These are phyloP conservation scores for Drosophila rhopaloa DNA, from an alignment of 1,140 invertebrate species.

Conservation along the genomic window DNA sequence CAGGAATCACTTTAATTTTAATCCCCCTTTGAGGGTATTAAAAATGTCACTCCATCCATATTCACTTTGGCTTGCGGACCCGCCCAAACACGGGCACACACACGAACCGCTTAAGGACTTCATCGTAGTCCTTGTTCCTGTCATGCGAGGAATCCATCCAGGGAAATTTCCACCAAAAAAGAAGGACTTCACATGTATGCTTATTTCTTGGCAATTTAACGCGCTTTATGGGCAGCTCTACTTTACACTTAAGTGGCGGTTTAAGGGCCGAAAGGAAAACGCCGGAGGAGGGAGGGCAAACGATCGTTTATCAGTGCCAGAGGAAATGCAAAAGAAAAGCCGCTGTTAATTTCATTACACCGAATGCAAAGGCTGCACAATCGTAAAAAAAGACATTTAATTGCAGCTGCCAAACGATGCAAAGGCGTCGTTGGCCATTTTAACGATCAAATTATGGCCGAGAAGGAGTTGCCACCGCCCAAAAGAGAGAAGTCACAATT, in stretches of 20 bases:
- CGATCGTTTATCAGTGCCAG: conserved; percentile 63
- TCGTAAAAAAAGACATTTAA: conserved; percentile 79
- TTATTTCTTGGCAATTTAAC: conserved; percentile 68
- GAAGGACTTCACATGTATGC: not conserved
- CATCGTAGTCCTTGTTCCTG: conserved; percentile 9
- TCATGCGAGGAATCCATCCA: conserved; percentile 22
- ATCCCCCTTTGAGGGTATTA: not conserved
- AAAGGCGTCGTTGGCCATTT: conserved; percentile 68
- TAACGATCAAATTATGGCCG: conserved; percentile 80
- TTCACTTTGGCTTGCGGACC: conserved; percentile 51
- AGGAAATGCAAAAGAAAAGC: conserved; percentile 20
- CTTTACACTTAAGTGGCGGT: conserved; percentile 74
- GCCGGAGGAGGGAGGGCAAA: conserved; percentile 5
- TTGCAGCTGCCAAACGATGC: conserved; percentile 68
- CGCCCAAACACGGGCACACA: not conserved
- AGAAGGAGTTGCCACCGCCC: conserved; percentile 7
- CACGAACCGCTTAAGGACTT: not conserved
- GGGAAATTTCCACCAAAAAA: conserved; percentile 4
- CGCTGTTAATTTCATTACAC: conserved; percentile 76
- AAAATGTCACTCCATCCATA: conserved; percentile 34
- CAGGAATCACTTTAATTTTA: too few relatives aligned
- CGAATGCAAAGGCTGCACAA: conserved; percentile 67
- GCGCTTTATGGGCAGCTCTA: conserved; percentile 56
- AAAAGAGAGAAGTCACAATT: conserved; percentile 36
- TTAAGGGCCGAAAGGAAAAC: conserved; percentile 47